These are phyloP conservation scores for Acanthosepion esculentum DNA, from an alignment of 2,888 invertebrate genomes.

Conservation along the genomic window DNA sequence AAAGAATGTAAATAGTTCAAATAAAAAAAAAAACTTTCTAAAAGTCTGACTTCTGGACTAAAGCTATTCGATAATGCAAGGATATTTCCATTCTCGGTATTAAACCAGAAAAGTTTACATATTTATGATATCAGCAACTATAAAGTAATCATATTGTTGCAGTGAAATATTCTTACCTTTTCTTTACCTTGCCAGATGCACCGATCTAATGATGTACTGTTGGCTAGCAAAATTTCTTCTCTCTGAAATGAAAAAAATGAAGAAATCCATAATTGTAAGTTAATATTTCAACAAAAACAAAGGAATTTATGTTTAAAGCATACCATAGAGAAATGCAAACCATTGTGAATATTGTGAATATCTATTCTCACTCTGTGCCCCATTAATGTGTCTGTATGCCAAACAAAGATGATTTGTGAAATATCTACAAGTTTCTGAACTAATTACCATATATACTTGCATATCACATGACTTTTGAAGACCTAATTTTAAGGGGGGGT, in stretches of 20 bases:
- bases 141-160: neutral
- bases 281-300: neutral
- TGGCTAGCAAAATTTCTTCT: slow-evolving; percentile 54
- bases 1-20: too few species aligned
- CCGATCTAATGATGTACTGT: slow-evolving; percentile 49
- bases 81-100: too few species aligned
- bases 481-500: too few species aligned
- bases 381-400: neutral
- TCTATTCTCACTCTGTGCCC: neutral
- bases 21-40: too few species aligned
- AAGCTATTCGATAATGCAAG: too few species aligned
- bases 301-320: neutral
- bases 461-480: too few species aligned
- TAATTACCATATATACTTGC: too few species aligned
- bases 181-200: slow-evolving; percentile 56
- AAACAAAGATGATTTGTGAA: neutral
- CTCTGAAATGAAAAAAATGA: slow-evolving; percentile 49
- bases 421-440: too few species aligned
- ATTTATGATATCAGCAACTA: too few species aligned
- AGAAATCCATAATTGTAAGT: neutral
- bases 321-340: neutral
- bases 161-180: slow-evolving; percentile 51
- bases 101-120: too few species aligned
- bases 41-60: too few species aligned
- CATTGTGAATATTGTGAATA: too few species aligned